A percentile compares a stretch with the other conserved stretches of the same genome.
Evolutionary conservation across 2,113 vertebrate species (phyloP).

Genomic region (Oenanthe oenanthe): DNA sequence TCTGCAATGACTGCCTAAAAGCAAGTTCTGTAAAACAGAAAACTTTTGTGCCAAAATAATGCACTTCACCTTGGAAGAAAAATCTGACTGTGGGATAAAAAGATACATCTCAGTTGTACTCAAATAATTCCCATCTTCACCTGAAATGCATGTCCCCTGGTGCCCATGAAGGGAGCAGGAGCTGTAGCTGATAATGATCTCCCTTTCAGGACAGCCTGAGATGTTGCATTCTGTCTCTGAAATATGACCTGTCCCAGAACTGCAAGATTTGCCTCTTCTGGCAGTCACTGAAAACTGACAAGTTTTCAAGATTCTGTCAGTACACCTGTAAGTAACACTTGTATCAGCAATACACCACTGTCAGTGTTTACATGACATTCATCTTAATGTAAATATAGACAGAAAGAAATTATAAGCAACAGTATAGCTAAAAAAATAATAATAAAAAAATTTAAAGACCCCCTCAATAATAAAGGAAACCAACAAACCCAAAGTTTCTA

Average conservation of each 20-base stretch:
- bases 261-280: background rate
- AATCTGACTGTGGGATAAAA: background rate
- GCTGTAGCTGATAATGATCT: background rate
- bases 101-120: background rate
- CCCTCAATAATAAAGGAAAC: background rate
- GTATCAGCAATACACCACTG: background rate
- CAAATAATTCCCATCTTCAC: background rate
- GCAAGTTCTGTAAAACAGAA: background rate
- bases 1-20: background rate
- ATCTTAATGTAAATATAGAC: background rate
- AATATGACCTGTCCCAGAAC: background rate
- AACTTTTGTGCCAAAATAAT: background rate
- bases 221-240: background rate
- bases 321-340: background rate
- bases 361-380: background rate
- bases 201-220: background rate
- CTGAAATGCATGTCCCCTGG: fast-evolving
- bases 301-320: background rate
- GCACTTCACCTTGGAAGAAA: background rate
- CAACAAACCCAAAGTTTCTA: fast-evolving
- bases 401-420: background rate
- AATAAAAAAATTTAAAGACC: background rate
- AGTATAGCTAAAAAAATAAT: background rate
- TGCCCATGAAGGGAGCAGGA: background rate
- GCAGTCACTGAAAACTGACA: background rate